phyloP scores from a whole-genome alignment of 2,113 vertebrate genomes.

The Phalacrocorax carbo region DNA sequence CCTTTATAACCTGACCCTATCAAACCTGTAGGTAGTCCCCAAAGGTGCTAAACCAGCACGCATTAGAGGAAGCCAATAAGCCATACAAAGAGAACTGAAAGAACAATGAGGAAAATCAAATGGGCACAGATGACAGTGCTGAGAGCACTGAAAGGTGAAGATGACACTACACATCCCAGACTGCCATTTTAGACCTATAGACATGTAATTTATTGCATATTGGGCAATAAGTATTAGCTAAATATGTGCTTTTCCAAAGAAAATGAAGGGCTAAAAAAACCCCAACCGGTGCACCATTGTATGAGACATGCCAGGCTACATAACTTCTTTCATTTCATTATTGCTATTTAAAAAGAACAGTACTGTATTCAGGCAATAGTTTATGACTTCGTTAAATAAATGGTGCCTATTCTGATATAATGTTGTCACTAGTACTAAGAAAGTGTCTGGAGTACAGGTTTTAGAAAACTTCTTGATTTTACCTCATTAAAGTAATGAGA shows the following conservation, averaged over 20 bases:
- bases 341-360: neutral
- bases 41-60: neutral
- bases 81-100: neutral
- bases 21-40: neutral
- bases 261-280: neutral
- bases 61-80: neutral
- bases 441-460: neutral
- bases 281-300: neutral
- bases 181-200: neutral
- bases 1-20: neutral
- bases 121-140: neutral
- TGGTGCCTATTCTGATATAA: neutral
- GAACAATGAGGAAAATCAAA: constrained; percentile 5
- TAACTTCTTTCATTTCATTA: neutral
- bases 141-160: neutral
- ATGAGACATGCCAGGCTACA: neutral
- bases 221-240: neutral
- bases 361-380: neutral
- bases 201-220: neutral
- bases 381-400: neutral
- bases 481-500: neutral
- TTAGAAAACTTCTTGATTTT: neutral
- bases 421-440: neutral
- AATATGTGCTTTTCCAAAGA: neutral
- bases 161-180: neutral